Evolutionary conservation across 2,113 vertebrate genomes (phyloP), one percentile per base, ranked within the genome.

Genomic region (Aptenodytes patagonicus): DNA sequence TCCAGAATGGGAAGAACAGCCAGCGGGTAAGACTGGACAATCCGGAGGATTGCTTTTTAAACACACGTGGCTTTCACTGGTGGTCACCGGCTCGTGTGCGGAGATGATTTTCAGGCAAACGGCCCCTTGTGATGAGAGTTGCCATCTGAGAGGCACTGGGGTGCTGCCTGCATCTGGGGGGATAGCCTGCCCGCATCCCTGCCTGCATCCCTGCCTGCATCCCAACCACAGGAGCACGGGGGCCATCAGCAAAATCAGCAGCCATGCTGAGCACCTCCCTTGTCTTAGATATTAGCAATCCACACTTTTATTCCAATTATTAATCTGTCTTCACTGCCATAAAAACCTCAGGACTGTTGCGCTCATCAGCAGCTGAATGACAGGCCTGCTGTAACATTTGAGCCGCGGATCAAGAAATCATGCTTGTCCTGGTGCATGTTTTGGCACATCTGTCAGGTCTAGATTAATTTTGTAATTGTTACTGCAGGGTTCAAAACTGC

Each of bases 21-120:
- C 70, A 9, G 29, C 0, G 0, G n/a, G 29, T 51, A 17, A 77
- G 31, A 34, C 2, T 25, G 61, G 32, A 22, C 4, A 5, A 2
- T 28, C 52, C 6, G 10, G 15, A 73, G 51, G 25, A 36, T 20
- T 75, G 86, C 46, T n/a, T 70, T 84, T 54, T 20, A 72, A 29
- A 40, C 6, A 6, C 2, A 7, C 0, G 0, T 22, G 71, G 49
- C 72, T 93, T 29, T n/a, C 13, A 4, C 7, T 7, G 1, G 14
- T 21, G 46, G 4, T 77, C 31, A 18, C 7, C 1, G 2, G 13
- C 16, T 76, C 3, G 0, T 2, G 28, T 20, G 36, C 36, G 42
- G 29, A 29, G 60, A n/a, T 1, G 10, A 11, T 51, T 49, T 64
- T 57, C 12, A 11, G 83, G 24, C 20, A 60, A 20, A 8, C 13